Conservation (phyloP, 2,113 vertebrate genomes). For the Pseudolaguvia tuberculata region DNA sequence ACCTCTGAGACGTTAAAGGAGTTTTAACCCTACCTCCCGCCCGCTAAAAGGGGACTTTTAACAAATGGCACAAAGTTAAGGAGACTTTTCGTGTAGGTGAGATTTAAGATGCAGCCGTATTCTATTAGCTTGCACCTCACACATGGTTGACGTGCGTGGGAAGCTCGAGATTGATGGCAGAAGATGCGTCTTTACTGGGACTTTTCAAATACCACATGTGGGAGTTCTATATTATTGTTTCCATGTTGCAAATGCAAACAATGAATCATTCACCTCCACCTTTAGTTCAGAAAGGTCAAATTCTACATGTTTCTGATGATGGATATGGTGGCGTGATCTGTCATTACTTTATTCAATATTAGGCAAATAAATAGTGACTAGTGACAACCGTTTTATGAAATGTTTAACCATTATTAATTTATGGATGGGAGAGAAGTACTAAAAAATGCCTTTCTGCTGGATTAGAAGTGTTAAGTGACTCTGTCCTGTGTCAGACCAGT, state of each 20-base stretch:
- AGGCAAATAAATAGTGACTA: too few relatives aligned
- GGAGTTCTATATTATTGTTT: slow-evolving; percentile 38
- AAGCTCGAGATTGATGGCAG: slow-evolving; percentile 42
- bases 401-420: too few relatives aligned
- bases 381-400: too few relatives aligned
- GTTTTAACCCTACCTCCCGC: too few relatives aligned
- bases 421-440: too few relatives aligned
- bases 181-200: slow-evolving; percentile 29
- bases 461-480: too few relatives aligned
- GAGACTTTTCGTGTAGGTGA: neutral
- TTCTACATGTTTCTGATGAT: neutral
- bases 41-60: neutral
- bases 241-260: slow-evolving; percentile 25
- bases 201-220: slow-evolving; percentile 32
- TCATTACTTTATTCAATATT: too few relatives aligned
- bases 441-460: too few relatives aligned
- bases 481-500: too few relatives aligned
- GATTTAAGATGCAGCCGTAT: slow-evolving; percentile 21
- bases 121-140: slow-evolving; percentile 20
- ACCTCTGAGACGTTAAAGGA: neutral
- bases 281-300: slow-evolving; percentile 5
- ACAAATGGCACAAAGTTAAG: neutral
- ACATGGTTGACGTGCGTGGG: slow-evolving; percentile 29
- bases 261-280: slow-evolving; percentile 21
- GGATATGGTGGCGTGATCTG: neutral